Evolutionary conservation across 2,888 invertebrate species (phyloP), one percentile per base, ranked within the genome.

Genomic region (Synanthedon myopaeformis): DNA sequence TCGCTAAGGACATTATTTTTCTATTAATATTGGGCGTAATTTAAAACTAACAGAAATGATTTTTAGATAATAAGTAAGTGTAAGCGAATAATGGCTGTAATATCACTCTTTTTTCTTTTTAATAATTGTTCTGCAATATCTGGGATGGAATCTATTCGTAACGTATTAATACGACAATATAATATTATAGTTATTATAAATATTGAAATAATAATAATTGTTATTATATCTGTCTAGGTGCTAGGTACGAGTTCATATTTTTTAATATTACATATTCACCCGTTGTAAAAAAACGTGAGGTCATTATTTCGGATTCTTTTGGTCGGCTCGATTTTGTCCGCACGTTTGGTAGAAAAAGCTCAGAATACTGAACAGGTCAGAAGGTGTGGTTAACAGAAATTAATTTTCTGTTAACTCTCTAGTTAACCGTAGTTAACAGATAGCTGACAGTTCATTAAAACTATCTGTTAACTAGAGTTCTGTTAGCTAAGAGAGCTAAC

Each of bases 111-210:
- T 23, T 4, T 23, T 23, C 4, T 23, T 23, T 23, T 51, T 41
- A 53, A 56, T 54, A 51, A 63, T 70, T 63, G 64, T 78, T 82
- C 76, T 77, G 76, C 73, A 70, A 74, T 81, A 79, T 83, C 84
- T 82, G 83, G 79, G 82, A 82, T 82, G 76, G 79, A 82, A 76
- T 70, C 64, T 62, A 60, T 67, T 70, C 69, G 73, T 67, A 70
- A 74, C 66, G 72, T 76, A 79, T 81, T 82, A 81, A 75, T 72
- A 72, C 75, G 83, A 83, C 82, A 85, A 84, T 84, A 83, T 82
- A 65, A 70, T 77, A 79, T 74, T 72, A 28, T 12, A 66, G 63
- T 67, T 76, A 73, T 66, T 69, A 62, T 70, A 64, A 71, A 69
- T 28, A 51, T 68, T 69, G 12, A 74, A 72, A 71, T 72, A 69